Conservation (phyloP, 2,888 invertebrate genomes). For the Drosophila putrida region DNA sequence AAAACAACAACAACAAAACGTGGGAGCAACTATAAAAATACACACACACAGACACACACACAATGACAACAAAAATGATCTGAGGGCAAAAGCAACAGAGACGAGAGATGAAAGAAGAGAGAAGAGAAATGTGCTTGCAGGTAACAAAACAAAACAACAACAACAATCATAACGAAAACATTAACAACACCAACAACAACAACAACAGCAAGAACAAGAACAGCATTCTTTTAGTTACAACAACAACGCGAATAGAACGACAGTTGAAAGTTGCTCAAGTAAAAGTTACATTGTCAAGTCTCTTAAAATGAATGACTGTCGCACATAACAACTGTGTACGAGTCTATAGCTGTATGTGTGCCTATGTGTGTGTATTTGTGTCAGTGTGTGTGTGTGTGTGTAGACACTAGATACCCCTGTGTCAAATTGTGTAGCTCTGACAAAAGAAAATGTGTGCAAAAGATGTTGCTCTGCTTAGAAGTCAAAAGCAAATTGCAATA, state of each 20-base stretch:
- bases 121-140: conserved; percentile 14
- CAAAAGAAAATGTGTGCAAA: conserved; percentile 10
- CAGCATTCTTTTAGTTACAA: conserved; percentile 9
- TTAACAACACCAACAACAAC: conserved; percentile 20
- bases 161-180: conserved; percentile 21
- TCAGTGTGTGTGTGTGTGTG: background rate
- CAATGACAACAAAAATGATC: conserved; percentile 24
- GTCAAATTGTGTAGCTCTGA: conserved; percentile 7
- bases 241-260: conserved; percentile 28
- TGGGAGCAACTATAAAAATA: too few relatives aligned
- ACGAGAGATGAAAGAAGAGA: conserved; percentile 15
- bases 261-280: conserved; percentile 40
- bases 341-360: conserved; percentile 11
- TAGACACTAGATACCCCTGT: background rate
- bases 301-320: conserved; percentile 45
- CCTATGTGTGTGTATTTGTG: background rate
- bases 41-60: background rate
- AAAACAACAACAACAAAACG: conserved; percentile 1
- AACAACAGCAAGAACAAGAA: conserved; percentile 32
- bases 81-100: conserved; percentile 4
- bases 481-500: conserved; percentile 9
- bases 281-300: conserved; percentile 56
- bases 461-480: background rate
- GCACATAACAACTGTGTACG: conserved; percentile 19
- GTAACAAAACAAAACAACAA: conserved; percentile 17